phyloP scores from a whole-genome alignment of 2,888 invertebrate species.

The Orthosia gracilis region DNA sequence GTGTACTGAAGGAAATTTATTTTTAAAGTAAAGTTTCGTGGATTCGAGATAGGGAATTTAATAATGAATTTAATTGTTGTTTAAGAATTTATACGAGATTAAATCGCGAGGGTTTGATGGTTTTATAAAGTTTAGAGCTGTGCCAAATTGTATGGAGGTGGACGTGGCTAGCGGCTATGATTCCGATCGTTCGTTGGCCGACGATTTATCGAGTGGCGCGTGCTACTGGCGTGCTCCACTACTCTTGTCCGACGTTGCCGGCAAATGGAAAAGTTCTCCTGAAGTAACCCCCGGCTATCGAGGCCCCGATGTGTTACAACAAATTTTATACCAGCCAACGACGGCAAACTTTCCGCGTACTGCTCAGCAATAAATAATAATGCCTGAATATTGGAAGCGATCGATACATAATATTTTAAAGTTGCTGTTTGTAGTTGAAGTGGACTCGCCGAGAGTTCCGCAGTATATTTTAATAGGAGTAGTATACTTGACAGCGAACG shows the following conservation, averaged over 20 bases:
- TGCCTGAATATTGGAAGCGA: conserved; percentile 76
- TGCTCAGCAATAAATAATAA: conserved; percentile 83
- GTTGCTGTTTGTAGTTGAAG: conserved; percentile 72
- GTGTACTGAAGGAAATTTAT: conserved; percentile 71
- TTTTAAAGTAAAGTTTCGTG: conserved; percentile 65
- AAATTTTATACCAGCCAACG: conserved; percentile 80
- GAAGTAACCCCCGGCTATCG: conserved; percentile 77
- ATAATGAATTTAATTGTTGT: conserved; percentile 59
- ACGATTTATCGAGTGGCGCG: conserved; percentile 77
- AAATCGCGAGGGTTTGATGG: conserved; percentile 26
- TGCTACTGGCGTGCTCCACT: conserved; percentile 73
- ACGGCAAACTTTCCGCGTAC: conserved; percentile 78
- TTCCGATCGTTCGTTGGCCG: conserved; percentile 70
- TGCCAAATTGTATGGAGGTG: conserved; percentile 43
- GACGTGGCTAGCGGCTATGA: conserved; percentile 58
- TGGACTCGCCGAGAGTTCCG: conserved; percentile 47
- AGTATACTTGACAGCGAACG: conserved; percentile 55
- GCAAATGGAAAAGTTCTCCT: conserved; percentile 82
- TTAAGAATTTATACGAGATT: conserved; percentile 44
- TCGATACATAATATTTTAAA: conserved; percentile 79
- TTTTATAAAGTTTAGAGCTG: conserved; percentile 41
- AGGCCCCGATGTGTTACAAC: conserved; percentile 76
- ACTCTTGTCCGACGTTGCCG: conserved; percentile 67
- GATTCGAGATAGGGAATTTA: conserved; percentile 60
- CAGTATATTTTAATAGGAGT: conserved; percentile 56